Evolutionary conservation across 1,140 invertebrate genomes (phyloP).

Genomic region (Aphidius ervi): DNA sequence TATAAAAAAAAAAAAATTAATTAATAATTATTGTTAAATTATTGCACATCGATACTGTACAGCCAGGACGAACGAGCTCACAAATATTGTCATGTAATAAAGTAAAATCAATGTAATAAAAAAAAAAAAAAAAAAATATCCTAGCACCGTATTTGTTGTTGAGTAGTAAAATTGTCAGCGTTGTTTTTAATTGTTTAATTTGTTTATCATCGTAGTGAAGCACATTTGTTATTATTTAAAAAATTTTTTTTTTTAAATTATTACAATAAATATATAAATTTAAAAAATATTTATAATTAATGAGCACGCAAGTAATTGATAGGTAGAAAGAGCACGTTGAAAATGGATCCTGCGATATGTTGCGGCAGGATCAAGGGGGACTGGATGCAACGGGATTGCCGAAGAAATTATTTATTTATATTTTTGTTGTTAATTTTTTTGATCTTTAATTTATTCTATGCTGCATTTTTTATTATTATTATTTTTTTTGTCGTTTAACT

Average conservation of each 20-base stretch:
- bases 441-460: no score
- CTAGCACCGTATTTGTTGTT: background rate
- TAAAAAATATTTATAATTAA: background rate
- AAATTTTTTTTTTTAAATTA: constrained; percentile 7
- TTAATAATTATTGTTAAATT: background rate
- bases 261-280: background rate
- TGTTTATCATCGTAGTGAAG: constrained; percentile 15
- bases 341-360: constrained; percentile 25
- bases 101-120: constrained; percentile 4
- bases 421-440: background rate
- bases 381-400: constrained; percentile 29
- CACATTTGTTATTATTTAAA: background rate
- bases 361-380: constrained; percentile 41
- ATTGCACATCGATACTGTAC: background rate
- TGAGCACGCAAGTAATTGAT: constrained; percentile 8
- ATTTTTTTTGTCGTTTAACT: constrained; percentile 9
- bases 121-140: background rate
- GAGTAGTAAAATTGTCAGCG: constrained; percentile 4
- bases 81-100: background rate
- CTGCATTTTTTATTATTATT: background rate
- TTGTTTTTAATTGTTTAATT: constrained; percentile 3
- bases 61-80: constrained; percentile 4
- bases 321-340: constrained; percentile 18
- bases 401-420: constrained; percentile 13
- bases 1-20: background rate